phyloP scores from a whole-genome alignment of 1,140 invertebrate species.

The Listronotus oregonensis region DNA sequence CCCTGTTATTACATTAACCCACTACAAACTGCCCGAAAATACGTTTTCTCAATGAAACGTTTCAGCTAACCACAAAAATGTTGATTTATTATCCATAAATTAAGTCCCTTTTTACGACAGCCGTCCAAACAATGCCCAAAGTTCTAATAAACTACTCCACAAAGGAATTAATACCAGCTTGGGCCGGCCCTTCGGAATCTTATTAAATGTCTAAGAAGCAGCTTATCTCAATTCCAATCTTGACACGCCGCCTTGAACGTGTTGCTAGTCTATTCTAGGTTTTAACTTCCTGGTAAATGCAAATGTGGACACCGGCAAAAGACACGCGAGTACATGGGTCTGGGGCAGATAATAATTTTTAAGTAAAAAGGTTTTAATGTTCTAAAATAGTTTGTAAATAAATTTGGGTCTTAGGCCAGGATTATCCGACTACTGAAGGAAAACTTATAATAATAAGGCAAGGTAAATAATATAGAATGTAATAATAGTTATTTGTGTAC shows the following conservation, averaged over 20 bases:
- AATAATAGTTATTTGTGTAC: no score
- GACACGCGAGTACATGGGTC: neutral
- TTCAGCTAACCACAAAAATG: no score
- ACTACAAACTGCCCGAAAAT: no score
- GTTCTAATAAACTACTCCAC: slow-evolving; percentile 27
- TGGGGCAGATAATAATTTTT: no score
- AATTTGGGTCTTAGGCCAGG: no score
- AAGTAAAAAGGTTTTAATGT: no score
- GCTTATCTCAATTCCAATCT: slow-evolving; percentile 31
- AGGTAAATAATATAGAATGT: no score
- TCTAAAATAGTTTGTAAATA: no score
- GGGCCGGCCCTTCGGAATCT: slow-evolving; percentile 25
- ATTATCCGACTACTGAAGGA: no score
- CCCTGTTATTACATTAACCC: no score
- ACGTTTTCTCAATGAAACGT: no score
- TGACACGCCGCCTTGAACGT: slow-evolving; percentile 28
- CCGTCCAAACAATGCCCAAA: slow-evolving; percentile 23
- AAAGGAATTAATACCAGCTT: slow-evolving; percentile 25
- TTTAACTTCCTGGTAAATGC: slow-evolving; percentile 16
- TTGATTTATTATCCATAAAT: neutral
- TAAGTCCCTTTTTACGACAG: slow-evolving; percentile 10
- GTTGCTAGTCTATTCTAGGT: slow-evolving; percentile 26
- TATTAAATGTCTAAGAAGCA: slow-evolving; percentile 21
- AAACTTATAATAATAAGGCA: no score
- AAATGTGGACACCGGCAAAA: slow-evolving; percentile 11